Conservation (phyloP, 2,113 vertebrate species). For the Pyxicephalus adspersus region DNA sequence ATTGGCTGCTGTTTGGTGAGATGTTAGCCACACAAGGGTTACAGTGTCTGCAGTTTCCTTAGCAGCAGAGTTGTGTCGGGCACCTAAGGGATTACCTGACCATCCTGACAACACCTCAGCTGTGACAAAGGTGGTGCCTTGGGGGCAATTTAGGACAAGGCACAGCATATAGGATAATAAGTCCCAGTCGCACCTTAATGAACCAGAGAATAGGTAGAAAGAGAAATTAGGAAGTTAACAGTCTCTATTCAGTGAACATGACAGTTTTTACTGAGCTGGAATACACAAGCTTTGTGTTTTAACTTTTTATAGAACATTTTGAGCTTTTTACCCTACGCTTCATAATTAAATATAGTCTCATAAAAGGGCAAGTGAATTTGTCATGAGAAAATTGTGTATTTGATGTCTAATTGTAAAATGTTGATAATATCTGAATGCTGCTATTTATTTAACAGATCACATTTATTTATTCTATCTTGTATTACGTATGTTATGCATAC, state of each 20-base stretch:
- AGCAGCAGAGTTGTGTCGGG: slow-evolving; percentile 58
- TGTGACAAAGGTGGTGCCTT: slow-evolving; percentile 73
- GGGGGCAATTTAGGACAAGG: slow-evolving; percentile 83
- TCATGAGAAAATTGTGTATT: not conserved
- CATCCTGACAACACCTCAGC: slow-evolving; percentile 62
- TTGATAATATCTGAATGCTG: too few species aligned
- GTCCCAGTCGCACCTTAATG: slow-evolving; percentile 78
- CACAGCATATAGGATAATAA: slow-evolving; percentile 76
- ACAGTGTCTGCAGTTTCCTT: slow-evolving; percentile 57
- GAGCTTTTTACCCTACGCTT: not conserved
- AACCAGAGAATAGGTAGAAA: slow-evolving; percentile 71
- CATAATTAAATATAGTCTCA: not conserved
- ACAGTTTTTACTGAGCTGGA: slow-evolving; percentile 47
- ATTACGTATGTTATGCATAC: too few species aligned
- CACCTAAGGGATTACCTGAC: slow-evolving; percentile 71
- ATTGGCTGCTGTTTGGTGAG: not conserved
- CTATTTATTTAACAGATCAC: too few species aligned
- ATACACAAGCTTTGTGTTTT: slow-evolving; percentile 58
- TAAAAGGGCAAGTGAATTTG: not conserved
- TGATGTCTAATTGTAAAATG: too few species aligned
- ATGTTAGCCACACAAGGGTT: slow-evolving; percentile 22
- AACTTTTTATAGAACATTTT: not conserved
- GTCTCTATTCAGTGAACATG: slow-evolving; percentile 56
- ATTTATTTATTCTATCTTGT: too few species aligned
- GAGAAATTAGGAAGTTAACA: slow-evolving; percentile 67